These are phyloP conservation scores for Eupithecia centaureata DNA, from an alignment of 2,888 invertebrate species.

Conservation along the genomic window DNA sequence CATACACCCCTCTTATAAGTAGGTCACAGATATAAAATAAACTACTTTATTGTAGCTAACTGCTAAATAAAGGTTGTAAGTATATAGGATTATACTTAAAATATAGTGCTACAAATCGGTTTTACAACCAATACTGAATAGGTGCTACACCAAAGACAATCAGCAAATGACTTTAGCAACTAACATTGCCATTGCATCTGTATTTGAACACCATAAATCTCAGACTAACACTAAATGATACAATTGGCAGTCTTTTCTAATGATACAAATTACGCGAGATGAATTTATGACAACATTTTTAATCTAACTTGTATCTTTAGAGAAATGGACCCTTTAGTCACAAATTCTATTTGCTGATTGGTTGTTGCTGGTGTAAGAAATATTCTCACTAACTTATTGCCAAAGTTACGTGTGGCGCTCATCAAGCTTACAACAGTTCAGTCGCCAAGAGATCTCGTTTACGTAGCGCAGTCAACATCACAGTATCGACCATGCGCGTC, in stretches of 20 bases:
- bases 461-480: constrained; percentile 44
- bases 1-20: constrained; percentile 41
- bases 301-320: constrained; percentile 34
- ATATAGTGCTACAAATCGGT: constrained; percentile 70
- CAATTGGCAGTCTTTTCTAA: constrained; percentile 11
- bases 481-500: constrained; percentile 23
- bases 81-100: constrained; percentile 72
- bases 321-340: constrained; percentile 11
- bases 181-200: constrained; percentile 15
- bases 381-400: constrained; percentile 77
- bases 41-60: constrained; percentile 67
- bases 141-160: constrained; percentile 52
- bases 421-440: constrained; percentile 52
- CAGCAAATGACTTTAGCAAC: constrained; percentile 26
- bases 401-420: constrained; percentile 67
- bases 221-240: constrained; percentile 12
- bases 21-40: constrained; percentile 59
- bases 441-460: constrained; percentile 58
- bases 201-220: constrained; percentile 14
- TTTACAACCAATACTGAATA: constrained; percentile 79
- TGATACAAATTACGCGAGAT: constrained; percentile 18
- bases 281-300: constrained; percentile 19
- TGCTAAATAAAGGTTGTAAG: constrained; percentile 73
- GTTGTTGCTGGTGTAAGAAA: constrained; percentile 30
- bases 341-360: constrained; percentile 24